These are phyloP conservation scores for Pelodytes ibericus DNA, from an alignment of 2,797 vertebrate species.

Conservation along the genomic window DNA sequence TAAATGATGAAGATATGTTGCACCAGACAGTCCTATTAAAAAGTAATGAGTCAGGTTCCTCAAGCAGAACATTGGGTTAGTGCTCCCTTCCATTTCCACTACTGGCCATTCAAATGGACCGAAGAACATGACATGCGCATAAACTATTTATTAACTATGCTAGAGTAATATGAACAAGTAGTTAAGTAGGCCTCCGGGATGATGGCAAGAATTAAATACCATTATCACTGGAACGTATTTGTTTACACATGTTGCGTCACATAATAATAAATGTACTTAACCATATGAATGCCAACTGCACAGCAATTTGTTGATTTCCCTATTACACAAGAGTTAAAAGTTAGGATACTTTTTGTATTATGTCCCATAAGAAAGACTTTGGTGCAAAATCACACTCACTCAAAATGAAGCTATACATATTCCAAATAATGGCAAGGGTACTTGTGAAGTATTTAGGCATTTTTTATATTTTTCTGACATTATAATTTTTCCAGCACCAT, in stretches of 20 bases:
- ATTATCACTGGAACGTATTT: neutral
- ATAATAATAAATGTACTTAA: neutral
- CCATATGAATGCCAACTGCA: too few relatives aligned
- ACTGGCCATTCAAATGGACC: conserved; percentile 1
- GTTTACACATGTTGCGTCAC: neutral
- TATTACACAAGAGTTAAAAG: too few relatives aligned
- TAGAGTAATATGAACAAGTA: conserved; percentile 18
- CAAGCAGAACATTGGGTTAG: conserved; percentile 1
- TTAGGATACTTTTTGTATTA: too few relatives aligned
- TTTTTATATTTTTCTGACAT: too few relatives aligned
- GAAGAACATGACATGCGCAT: conserved; percentile 26
- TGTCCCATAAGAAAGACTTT: too few relatives aligned
- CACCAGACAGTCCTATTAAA: conserved; percentile 3
- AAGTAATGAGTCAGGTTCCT: conserved; percentile 4
- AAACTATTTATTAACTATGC: conserved; percentile 21
- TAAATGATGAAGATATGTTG: neutral
- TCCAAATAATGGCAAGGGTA: too few relatives aligned
- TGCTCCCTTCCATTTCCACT: neutral
- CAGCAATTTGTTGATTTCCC: too few relatives aligned
- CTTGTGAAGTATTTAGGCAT: too few relatives aligned
- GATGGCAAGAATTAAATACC: conserved; percentile 10
- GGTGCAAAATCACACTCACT: too few relatives aligned
- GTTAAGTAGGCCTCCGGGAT: conserved; percentile 21
- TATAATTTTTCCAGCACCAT: too few relatives aligned
- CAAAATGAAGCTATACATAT: too few relatives aligned